Conservation (phyloP, 2,888 invertebrate species). For the Lordiphosa fenestrarum region DNA sequence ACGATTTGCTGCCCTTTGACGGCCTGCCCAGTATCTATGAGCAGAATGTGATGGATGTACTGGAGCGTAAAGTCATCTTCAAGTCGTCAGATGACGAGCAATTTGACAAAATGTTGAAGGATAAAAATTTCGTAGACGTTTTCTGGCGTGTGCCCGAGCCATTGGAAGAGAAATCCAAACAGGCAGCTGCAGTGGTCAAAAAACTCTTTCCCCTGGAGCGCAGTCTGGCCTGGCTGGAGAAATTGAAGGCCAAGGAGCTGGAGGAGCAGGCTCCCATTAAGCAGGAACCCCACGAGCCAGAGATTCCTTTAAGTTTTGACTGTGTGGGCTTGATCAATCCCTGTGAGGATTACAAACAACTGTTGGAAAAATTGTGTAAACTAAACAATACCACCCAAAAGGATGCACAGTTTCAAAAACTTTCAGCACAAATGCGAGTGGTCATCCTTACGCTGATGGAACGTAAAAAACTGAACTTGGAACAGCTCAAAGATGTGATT, state of each 20-base stretch:
- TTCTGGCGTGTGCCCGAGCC: conserved; percentile 81
- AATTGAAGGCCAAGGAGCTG: conserved; percentile 37
- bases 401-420: conserved; percentile 66
- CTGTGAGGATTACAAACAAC: conserved; percentile 82
- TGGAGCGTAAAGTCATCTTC: conserved; percentile 60
- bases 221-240: conserved; percentile 48
- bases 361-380: conserved; percentile 78
- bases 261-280: conserved; percentile 22
- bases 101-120: conserved; percentile 59
- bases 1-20: conserved; percentile 82
- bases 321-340: conserved; percentile 84
- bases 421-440: conserved; percentile 72
- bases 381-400: conserved; percentile 59
- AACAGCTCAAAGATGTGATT: conserved; percentile 70
- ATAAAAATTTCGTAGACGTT: conserved; percentile 77
- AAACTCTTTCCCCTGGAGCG: conserved; percentile 81
- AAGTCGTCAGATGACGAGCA: conserved; percentile 31
- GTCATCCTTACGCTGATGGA: conserved; percentile 71
- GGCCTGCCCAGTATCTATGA: conserved; percentile 80
- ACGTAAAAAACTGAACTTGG: conserved; percentile 53
- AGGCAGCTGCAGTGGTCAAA: conserved; percentile 81
- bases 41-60: conserved; percentile 72
- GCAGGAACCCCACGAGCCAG: conserved; percentile 31
- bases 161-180: conserved; percentile 81
- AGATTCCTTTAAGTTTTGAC: conserved; percentile 30